Conservation (phyloP, 2,797 vertebrate genomes). For the Poeciliopsis infans region DNA sequence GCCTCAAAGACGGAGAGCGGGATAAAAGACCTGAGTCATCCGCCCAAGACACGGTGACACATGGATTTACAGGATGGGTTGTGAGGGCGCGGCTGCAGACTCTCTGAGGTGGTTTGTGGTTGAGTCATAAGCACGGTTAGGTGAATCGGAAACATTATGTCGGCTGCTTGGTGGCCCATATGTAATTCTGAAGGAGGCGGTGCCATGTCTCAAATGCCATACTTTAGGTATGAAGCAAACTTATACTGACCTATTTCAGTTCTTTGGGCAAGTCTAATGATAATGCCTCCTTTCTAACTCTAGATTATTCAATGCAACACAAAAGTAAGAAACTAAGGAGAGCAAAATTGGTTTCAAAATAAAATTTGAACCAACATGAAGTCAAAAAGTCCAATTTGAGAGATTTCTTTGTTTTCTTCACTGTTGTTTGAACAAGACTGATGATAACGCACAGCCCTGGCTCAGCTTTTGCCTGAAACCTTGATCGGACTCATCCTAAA, state of each 20-base stretch:
- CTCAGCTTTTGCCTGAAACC: conserved; percentile 18
- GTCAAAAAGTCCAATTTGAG: not conserved
- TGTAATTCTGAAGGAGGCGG: not conserved
- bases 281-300: not conserved
- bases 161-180: conserved; percentile 43
- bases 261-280: not conserved
- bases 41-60: not conserved
- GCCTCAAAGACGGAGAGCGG: conserved; percentile 4
- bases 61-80: conserved; percentile 1
- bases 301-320: not conserved
- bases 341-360: not conserved
- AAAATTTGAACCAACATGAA: not conserved
- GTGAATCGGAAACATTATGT: conserved; percentile 32
- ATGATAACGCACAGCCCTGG: too few relatives aligned
- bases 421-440: not conserved
- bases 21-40: conserved; percentile 32
- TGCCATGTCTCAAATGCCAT: not conserved
- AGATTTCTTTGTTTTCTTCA: not conserved
- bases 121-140: conserved; percentile 38
- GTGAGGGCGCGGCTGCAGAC: conserved; percentile 25
- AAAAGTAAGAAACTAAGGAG: not conserved
- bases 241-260: not conserved
- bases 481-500: conserved; percentile 16
- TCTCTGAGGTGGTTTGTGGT: conserved; percentile 8
- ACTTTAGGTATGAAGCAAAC: not conserved